A percentile compares a stretch with the other conserved stretches of the same genome.
Conservation (phyloP, 2,888 invertebrate genomes). For the Dryomyza anilis region DNA sequence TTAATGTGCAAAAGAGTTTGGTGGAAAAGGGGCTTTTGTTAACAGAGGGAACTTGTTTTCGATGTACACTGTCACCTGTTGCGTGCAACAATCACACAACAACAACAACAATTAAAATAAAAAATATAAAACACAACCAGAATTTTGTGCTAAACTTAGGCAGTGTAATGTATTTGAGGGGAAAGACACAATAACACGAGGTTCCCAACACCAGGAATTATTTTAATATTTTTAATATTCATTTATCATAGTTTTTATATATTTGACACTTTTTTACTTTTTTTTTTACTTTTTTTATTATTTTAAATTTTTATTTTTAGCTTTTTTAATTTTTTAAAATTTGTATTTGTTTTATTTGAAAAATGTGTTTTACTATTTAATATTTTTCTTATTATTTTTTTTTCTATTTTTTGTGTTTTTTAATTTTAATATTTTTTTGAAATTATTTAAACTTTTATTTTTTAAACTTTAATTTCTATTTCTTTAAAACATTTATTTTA, state of each 20-base stretch:
- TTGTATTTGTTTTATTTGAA: background rate
- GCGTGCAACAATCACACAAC: background rate
- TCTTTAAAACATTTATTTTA: background rate
- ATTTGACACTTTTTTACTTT: background rate
- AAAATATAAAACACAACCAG: background rate
- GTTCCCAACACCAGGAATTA: too few relatives aligned
- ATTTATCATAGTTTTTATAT: background rate
- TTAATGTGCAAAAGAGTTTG: too few relatives aligned
- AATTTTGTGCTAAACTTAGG: too few relatives aligned
- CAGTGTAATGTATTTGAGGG: too few relatives aligned
- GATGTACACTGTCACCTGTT: background rate
- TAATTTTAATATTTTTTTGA: background rate
- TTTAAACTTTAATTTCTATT: background rate
- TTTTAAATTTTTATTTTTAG: background rate
- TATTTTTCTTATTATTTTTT: background rate
- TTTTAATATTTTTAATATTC: background rate
- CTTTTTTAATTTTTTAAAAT: background rate
- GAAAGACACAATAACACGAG: too few relatives aligned
- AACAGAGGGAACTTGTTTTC: too few relatives aligned
- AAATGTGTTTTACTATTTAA: background rate
- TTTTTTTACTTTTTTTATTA: background rate
- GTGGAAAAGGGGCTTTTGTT: too few relatives aligned
- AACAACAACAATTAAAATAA: background rate
- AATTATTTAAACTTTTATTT: background rate
- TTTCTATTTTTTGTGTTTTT: background rate